Base-by-base conservation (phyloP, 2,797 vertebrate species). In the Hydrophis major region DNA sequence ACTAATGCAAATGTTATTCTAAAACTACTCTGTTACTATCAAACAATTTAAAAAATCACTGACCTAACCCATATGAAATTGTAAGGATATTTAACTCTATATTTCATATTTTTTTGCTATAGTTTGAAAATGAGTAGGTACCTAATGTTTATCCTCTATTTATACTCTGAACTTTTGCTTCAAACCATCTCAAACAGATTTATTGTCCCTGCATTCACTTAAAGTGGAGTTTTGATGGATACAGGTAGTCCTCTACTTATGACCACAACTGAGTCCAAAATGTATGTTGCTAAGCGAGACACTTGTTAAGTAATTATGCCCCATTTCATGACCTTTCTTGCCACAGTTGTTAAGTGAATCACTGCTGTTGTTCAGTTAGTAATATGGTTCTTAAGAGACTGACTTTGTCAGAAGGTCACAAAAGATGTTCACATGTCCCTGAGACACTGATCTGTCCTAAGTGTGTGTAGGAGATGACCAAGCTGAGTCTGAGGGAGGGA, bases 1-100 rank as follows among this genome's bases (percentile, higher is more conserved):
- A 7, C 69, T 97, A 95, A 96, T 92, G 92, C 87, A 93, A 96
- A 95, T 95, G 96, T 69, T 22, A n/a, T 95, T 92, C 94, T 91
- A 90, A 95, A 94, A 93, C 93, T 92, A 92, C 89, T 92, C 3
- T 88, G 92, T 92, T 93, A 92, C 42, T 93, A 92, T 4, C 90
- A 92, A 89, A 55, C 94, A 95, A 95, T 93, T 89, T 55, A 89
- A 59, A 57, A 86, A 93, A 94, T 92, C 63, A 90, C 93, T 37
- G 42, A 91, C 47, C 63, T 47, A 91, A 42, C 11, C 95, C 92
- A 89, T 95, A 93, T 91, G 92, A 93, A 96, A 96, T 94, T 66
- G 95, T 91, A 83, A 95, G 66, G 37, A 96, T 89, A 59, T 32
- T 87, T 95, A 63, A 93, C 83, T 93, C 94, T 96, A 92, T 95